Evolutionary conservation across 1,140 invertebrate genomes (phyloP).

Genomic region (silkworm (Bombyx mori)): DNA sequence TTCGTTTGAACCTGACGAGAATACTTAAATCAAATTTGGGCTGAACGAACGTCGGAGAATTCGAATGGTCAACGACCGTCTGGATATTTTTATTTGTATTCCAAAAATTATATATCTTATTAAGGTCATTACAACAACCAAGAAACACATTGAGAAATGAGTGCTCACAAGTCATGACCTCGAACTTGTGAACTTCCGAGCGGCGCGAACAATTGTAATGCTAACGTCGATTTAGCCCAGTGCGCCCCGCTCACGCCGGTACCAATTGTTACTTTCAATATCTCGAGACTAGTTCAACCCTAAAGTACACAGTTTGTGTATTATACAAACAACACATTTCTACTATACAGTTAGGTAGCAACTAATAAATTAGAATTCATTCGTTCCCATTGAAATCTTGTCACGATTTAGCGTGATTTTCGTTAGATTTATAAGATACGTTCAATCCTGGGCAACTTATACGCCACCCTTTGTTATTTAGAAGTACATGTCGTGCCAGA

Average conservation of each 20-base stretch:
- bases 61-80: constrained; percentile 17
- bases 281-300: too few species aligned
- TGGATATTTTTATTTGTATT: neutral
- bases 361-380: too few species aligned
- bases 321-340: too few species aligned
- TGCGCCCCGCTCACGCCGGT: constrained; percentile 23
- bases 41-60: constrained; percentile 1
- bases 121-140: neutral
- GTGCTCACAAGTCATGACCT: constrained; percentile 36
- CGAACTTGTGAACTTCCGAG: constrained; percentile 46
- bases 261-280: constrained; percentile 12
- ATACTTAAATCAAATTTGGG: constrained; percentile 4
- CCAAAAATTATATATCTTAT: too few species aligned
- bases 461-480: too few species aligned
- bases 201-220: constrained; percentile 45
- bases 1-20: constrained; percentile 4
- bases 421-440: too few species aligned
- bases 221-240: constrained; percentile 34
- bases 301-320: too few species aligned
- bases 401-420: too few species aligned
- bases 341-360: too few species aligned
- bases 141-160: constrained; percentile 20
- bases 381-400: too few species aligned
- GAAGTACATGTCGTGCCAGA: too few species aligned
- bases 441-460: too few species aligned